These are phyloP conservation scores for Ichneumoninae sp. DNA, from an alignment of 2,888 invertebrate species.

Conservation along the genomic window DNA sequence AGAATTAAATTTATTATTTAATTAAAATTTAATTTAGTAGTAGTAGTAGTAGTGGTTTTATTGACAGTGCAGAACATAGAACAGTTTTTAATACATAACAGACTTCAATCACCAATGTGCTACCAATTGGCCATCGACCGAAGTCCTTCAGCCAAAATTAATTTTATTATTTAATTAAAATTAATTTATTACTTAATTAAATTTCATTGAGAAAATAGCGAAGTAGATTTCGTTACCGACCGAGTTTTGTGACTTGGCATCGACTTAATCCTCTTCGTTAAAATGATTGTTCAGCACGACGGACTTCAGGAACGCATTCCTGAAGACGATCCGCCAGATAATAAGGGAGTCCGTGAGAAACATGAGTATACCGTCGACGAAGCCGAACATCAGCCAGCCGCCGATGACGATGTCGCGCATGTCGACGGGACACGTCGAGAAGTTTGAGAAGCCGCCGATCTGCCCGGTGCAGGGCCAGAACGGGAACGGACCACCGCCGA, in stretches of 20 bases:
- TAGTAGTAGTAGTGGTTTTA: no score
- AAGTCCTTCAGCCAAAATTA: no score
- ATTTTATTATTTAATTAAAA: no score
- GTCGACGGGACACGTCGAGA: slow-evolving; percentile 81
- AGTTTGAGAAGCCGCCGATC: slow-evolving; percentile 78
- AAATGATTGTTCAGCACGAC: slow-evolving; percentile 89
- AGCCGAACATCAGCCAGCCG: slow-evolving; percentile 83
- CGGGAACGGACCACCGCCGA: slow-evolving; percentile 70
- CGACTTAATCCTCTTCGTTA: background rate
- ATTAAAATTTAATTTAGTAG: no score
- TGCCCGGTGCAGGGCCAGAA: slow-evolving; percentile 75
- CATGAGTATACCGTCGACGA: slow-evolving; percentile 96
- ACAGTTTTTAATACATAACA: no score
- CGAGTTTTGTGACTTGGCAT: no score
- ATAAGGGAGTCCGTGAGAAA: slow-evolving; percentile 98
- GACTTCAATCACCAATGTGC: no score
- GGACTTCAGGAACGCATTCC: slow-evolving; percentile 98
- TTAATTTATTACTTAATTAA: no score
- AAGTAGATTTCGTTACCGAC: background rate
- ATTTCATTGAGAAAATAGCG: background rate
- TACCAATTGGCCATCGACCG: no score
- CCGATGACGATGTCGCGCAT: slow-evolving; percentile 81
- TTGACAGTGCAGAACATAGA: no score
- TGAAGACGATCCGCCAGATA: slow-evolving; percentile 98
- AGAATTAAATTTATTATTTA: no score